Evolutionary conservation across 1,140 invertebrate species (phyloP).

Genomic region (Pseudobourletiella spinata): DNA sequence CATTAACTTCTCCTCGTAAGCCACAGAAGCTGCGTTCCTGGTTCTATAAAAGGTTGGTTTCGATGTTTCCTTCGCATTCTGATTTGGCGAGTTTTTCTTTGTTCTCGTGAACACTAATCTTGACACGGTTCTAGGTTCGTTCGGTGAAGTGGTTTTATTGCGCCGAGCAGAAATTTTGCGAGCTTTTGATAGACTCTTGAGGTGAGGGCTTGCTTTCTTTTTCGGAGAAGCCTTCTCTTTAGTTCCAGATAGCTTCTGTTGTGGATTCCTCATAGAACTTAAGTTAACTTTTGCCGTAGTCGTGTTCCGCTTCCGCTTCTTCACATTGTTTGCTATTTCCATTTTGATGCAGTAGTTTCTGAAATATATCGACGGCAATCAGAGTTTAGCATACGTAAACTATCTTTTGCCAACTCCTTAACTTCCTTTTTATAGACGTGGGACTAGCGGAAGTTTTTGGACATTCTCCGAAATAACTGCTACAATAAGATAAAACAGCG

Average conservation of each 20-base stretch:
- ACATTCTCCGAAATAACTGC: too few relatives aligned
- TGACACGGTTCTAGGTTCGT: background rate
- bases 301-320: background rate
- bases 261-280: background rate
- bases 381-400: too few relatives aligned
- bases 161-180: background rate
- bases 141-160: background rate
- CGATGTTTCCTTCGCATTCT: background rate
- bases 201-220: background rate
- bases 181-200: background rate
- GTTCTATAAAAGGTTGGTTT: slow-evolving; percentile 3
- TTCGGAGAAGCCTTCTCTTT: background rate
- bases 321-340: slow-evolving; percentile 2
- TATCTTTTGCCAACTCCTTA: too few relatives aligned
- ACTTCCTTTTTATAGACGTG: too few relatives aligned
- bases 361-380: too few relatives aligned
- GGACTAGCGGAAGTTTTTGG: too few relatives aligned
- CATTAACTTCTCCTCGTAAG: background rate
- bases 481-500: too few relatives aligned
- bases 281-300: background rate
- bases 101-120: background rate
- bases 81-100: background rate
- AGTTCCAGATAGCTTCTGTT: background rate
- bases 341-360: too few relatives aligned
- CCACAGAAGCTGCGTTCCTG: background rate